Evolutionary conservation across 2,888 invertebrate genomes (phyloP), one percentile per base, ranked within the genome.

Genomic region (Limnephilus marmoratus): DNA sequence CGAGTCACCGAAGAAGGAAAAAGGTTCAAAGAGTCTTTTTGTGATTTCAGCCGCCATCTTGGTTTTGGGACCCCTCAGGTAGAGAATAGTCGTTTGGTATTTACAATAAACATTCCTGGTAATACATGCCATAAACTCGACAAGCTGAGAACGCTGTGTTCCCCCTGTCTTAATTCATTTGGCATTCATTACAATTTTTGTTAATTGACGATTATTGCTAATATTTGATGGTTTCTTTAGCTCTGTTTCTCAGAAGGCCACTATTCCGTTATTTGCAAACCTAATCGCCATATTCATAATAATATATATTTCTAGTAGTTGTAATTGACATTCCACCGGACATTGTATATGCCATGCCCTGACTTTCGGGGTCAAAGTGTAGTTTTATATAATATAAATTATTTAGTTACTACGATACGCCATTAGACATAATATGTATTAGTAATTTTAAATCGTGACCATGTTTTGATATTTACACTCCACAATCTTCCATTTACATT

Each of bases 331-430:
- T 91, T 91, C 91, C 91, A 49, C 91, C 24, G n/a, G 41, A 86
- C 29, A 31, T 83, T 12, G 24, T 29, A 31, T 41, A 86, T 88
- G 91, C 91, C 91, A 91, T 91, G 91, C 89, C 88, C 88, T 29
- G 89, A 29, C 88, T 45, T 24, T 34, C 41, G 87, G 91, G 88
- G 89, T 91, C 91, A 88, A 91, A 91, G 81, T 90, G 45, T 90
- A 90, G 49, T 37, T 89, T 89, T 83, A 88, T 89, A n/a, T 80
- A 45, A 41, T 7, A 41, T 91, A 91, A 91, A 89, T 88, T 91
- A 91, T 91, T 91, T 91, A 89, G 89, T 83, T 49, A 37, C 68
- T 91, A 83, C 37, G 31, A 81, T 68, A 83, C 45, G 91, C 91
- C 89, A 88, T 88, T 91, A 91, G 91, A 68, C 18, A 68, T 68